phyloP scores from a whole-genome alignment of 1,140 invertebrate species.

The Wasmannia auropunctata region DNA sequence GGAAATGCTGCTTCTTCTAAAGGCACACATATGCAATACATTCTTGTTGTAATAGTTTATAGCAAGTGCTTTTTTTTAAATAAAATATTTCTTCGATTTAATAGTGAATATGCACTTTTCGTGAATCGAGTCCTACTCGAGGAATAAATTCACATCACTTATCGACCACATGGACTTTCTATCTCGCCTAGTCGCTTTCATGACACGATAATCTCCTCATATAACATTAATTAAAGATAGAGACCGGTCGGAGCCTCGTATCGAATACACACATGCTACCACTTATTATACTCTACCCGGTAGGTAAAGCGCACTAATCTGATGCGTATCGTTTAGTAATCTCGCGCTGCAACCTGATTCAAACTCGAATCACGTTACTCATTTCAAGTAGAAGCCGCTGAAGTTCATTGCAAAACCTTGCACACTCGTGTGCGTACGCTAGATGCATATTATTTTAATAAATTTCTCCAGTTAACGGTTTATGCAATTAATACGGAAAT shows the following conservation, averaged over 20 bases:
- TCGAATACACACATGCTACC: not conserved
- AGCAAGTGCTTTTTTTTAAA: not conserved
- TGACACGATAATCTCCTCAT: conserved; percentile 1
- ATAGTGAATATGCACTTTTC: not conserved
- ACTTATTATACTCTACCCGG: not conserved
- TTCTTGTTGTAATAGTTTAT: not conserved
- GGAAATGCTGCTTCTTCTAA: not conserved
- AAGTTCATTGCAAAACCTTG: conserved; percentile 19
- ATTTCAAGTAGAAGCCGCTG: not conserved
- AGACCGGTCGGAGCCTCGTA: not conserved
- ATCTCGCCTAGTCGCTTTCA: not conserved
- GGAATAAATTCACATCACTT: not conserved
- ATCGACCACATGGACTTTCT: not conserved
- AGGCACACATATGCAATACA: not conserved
- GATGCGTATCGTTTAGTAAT: conserved; percentile 18
- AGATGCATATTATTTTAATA: conserved; percentile 14
- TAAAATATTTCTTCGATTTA: not conserved
- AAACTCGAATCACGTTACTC: conserved; percentile 4
- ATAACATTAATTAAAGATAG: conserved; percentile 27
- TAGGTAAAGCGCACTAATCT: conserved; percentile 13
- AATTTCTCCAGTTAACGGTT: not conserved
- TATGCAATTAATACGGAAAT: not conserved
- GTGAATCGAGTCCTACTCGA: not conserved
- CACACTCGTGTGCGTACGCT: too few species aligned
- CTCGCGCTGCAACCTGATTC: not conserved